Conservation (phyloP, 2,113 vertebrate species). For the Xiphophorus hellerii region DNA sequence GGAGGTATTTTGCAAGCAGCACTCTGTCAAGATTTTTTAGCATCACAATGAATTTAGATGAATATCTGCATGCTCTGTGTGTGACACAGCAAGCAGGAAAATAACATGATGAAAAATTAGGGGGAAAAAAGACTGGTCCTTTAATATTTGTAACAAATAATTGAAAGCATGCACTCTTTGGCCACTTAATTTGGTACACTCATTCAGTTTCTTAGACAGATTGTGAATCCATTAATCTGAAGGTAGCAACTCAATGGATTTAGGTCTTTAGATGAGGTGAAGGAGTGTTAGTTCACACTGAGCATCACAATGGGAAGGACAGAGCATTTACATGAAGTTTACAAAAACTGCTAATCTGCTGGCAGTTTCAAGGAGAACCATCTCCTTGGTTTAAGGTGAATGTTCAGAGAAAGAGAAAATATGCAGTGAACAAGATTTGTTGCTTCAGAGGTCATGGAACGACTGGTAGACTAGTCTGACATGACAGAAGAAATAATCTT, state of each 20-base stretch:
- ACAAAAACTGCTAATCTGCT: too few species aligned
- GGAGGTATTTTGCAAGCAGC: too few species aligned
- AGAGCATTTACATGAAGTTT: too few species aligned
- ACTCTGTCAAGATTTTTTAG: neutral
- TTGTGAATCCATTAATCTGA: too few species aligned
- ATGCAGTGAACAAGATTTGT: neutral
- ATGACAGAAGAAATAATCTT: neutral
- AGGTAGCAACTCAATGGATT: neutral
- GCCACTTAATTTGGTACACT: too few species aligned
- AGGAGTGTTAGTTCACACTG: neutral
- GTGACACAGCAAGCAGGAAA: constrained; percentile 1
- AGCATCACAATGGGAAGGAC: too few species aligned
- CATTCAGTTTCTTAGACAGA: too few species aligned
- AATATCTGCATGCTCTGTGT: constrained; percentile 19
- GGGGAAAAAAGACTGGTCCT: neutral
- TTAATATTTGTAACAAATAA: too few species aligned
- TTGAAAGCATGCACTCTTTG: too few species aligned
- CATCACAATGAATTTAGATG: constrained; percentile 10
- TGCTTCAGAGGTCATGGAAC: neutral
- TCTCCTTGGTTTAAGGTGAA: too few species aligned
- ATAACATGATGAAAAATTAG: constrained; percentile 20
- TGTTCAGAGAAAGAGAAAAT: neutral
- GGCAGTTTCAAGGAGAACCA: too few species aligned
- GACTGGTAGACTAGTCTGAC: neutral
- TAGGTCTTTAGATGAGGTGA: neutral